A percentile compares a stretch with the other conserved stretches of the same genome.
Conservation (phyloP, 2,113 vertebrate species). For the Albula glossodonta region DNA sequence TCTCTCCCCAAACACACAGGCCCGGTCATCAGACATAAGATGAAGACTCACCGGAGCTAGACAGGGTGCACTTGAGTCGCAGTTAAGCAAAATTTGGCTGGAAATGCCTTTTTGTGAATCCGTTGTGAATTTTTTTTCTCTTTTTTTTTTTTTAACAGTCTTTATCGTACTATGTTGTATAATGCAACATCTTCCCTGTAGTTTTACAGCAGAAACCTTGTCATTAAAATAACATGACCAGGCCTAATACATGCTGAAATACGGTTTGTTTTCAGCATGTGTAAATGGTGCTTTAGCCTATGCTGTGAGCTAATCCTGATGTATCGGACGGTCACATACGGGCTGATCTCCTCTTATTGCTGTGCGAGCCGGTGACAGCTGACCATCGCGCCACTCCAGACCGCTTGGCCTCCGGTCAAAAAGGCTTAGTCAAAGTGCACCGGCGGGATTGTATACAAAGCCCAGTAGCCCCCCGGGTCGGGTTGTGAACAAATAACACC, state of each 20-base stretch:
- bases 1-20: neutral
- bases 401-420: conserved; percentile 41
- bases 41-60: too few relatives aligned
- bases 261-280: neutral
- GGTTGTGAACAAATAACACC: conserved; percentile 20
- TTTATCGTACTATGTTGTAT: neutral
- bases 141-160: neutral
- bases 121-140: neutral
- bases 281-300: neutral
- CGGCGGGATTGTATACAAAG: conserved; percentile 31
- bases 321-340: conserved; percentile 35
- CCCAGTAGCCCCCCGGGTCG: conserved; percentile 19
- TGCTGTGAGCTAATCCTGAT: conserved; percentile 14
- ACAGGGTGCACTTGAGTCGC: neutral
- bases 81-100: neutral
- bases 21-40: too few relatives aligned
- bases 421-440: conserved; percentile 40
- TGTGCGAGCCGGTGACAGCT: conserved; percentile 6
- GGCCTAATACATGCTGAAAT: neutral
- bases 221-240: neutral
- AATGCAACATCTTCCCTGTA: neutral
- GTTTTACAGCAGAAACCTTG: neutral
- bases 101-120: neutral
- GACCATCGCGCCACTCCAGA: conserved; percentile 42
- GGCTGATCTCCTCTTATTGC: conserved; percentile 32